A percentile compares a stretch with the other conserved stretches of the same genome.
phyloP scores from a whole-genome alignment of 2,888 invertebrate genomes.

The Leucophenga maculata region DNA sequence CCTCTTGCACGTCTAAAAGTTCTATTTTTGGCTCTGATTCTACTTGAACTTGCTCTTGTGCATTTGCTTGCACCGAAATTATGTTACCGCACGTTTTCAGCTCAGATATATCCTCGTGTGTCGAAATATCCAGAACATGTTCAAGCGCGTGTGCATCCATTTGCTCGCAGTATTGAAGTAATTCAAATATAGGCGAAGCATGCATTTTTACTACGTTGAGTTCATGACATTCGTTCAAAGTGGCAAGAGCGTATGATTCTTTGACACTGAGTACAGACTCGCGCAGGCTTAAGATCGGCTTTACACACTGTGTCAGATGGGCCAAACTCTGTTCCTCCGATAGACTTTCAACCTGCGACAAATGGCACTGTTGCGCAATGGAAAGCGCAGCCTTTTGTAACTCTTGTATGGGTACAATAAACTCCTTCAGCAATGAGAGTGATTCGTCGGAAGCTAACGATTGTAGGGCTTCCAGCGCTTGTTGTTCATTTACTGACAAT shows the following conservation, averaged over 20 bases:
- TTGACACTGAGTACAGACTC: conserved; percentile 56
- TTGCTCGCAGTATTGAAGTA: conserved; percentile 63
- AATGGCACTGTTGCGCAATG: conserved; percentile 67
- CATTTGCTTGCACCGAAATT: conserved; percentile 69
- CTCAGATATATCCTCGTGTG: conserved; percentile 76
- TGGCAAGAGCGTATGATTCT: conserved; percentile 43
- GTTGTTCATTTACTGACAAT: conserved; percentile 53
- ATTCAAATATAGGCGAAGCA: conserved; percentile 47
- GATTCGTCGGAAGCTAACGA: conserved; percentile 51
- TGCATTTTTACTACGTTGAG: conserved; percentile 49
- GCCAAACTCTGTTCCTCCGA: conserved; percentile 42
- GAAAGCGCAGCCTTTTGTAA: conserved; percentile 64
- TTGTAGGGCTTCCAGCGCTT: conserved; percentile 55
- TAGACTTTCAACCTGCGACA: conserved; percentile 52
- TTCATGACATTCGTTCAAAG: conserved; percentile 48
- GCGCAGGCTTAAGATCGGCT: conserved; percentile 52
- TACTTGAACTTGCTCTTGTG: conserved; percentile 37
- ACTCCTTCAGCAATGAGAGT: conserved; percentile 60
- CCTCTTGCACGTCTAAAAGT: conserved; percentile 23
- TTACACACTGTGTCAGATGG: conserved; percentile 47
- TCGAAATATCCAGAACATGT: conserved; percentile 74
- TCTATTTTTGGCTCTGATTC: conserved; percentile 5
- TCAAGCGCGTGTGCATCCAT: conserved; percentile 70
- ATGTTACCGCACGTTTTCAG: conserved; percentile 72
- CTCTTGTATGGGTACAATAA: conserved; percentile 68